These are phyloP conservation scores for Seira ritae DNA, from an alignment of 2,888 invertebrate species.

Conservation along the genomic window DNA sequence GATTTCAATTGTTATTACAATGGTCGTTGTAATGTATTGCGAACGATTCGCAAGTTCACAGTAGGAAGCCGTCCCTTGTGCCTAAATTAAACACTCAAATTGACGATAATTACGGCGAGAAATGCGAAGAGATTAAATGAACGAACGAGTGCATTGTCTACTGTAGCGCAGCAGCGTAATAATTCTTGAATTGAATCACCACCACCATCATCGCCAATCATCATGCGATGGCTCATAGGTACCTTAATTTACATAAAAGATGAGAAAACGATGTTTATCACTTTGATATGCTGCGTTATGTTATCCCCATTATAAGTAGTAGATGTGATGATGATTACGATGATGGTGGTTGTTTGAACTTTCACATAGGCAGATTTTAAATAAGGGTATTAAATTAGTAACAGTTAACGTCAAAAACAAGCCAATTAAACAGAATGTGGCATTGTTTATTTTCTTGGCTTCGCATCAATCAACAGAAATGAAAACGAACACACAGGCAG, in stretches of 20 bases:
- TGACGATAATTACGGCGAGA: not conserved
- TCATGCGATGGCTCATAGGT: not conserved
- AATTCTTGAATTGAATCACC: not conserved
- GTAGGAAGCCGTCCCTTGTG: not conserved
- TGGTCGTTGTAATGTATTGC: not conserved
- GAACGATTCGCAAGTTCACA: constrained; percentile 1
- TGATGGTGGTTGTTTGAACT: not conserved
- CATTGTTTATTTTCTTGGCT: not conserved
- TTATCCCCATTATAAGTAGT: not conserved
- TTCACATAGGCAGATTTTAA: not conserved
- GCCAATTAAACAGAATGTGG: not conserved
- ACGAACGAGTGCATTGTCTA: not conserved
- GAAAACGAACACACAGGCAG: constrained; percentile 4
- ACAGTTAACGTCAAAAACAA: constrained; percentile 13
- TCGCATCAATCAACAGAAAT: not conserved
- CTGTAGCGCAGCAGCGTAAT: not conserved
- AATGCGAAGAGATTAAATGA: not conserved
- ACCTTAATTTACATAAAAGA: constrained; percentile 10
- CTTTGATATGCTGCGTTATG: not conserved
- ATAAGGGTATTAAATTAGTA: constrained; percentile 10
- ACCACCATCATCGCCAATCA: not conserved
- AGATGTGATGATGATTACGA: too few species aligned
- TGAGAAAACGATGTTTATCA: not conserved
- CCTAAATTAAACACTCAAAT: not conserved
- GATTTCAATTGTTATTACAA: constrained; percentile 32